Evolutionary conservation across 92 coral and sea anemone species (phyloP).

Genomic region (Isaurus tuberculatus): DNA sequence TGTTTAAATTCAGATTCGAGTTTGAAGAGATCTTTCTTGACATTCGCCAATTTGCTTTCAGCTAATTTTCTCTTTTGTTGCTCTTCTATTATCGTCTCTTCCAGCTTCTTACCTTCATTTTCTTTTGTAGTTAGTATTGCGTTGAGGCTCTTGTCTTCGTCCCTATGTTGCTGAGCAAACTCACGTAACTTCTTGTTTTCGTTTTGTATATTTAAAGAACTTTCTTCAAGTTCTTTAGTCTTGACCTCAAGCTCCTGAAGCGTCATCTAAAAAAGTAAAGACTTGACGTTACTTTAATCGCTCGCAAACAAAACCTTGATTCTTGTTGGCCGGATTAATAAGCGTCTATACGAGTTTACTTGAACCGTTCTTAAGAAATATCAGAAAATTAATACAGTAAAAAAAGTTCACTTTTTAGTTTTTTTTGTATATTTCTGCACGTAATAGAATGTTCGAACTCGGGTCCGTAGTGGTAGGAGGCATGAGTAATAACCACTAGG

Average conservation of each 20-base stretch:
- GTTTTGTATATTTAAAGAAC: slow-evolving; percentile 47
- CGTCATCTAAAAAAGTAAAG: slow-evolving; percentile 11
- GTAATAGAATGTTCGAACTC: no score
- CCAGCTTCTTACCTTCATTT: slow-evolving; percentile 1
- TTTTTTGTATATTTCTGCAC: no score
- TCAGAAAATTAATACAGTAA: no score
- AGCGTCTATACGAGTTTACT: no score
- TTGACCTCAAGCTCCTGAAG: slow-evolving; percentile 44
- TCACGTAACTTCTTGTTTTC: slow-evolving; percentile 59
- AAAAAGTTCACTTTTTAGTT: no score
- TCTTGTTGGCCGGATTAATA: not conserved
- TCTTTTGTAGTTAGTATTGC: slow-evolving; percentile 31
- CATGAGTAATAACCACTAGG: no score
- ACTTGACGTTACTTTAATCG: not conserved
- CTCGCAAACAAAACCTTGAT: not conserved
- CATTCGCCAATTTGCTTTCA: slow-evolving; percentile 73
- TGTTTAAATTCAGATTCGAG: slow-evolving; percentile 70
- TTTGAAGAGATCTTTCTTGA: slow-evolving; percentile 67
- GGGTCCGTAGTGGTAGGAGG: no score
- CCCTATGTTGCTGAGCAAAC: slow-evolving; percentile 66
- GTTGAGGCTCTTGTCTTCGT: slow-evolving; percentile 57
- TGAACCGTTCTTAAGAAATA: no score
- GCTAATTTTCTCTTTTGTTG: slow-evolving; percentile 47
- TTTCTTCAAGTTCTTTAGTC: slow-evolving; percentile 49
- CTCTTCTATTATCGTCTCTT: slow-evolving; percentile 9